Conservation (phyloP, 2,888 invertebrate species). For the Gibbula magus region DNA sequence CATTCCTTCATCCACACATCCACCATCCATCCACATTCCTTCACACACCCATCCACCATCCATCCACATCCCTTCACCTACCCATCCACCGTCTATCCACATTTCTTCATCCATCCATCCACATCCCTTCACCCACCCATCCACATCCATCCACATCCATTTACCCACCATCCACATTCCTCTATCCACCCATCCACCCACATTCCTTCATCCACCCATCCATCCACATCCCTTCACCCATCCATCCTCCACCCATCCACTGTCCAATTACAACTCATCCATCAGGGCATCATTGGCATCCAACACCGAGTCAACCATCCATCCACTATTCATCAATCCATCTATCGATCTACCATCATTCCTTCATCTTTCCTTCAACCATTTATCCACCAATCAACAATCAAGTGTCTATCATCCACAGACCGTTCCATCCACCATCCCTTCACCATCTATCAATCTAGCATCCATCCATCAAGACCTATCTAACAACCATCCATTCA, state of each 20-base stretch:
- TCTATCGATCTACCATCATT: too few species aligned
- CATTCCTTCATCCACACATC: not conserved
- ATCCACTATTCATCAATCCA: too few species aligned
- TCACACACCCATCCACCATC: not conserved
- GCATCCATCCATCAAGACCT: not conserved
- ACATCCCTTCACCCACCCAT: not conserved
- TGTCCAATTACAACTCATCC: too few species aligned
- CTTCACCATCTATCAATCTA: not conserved
- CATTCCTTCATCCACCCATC: conserved; percentile 5
- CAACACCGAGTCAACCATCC: not conserved
- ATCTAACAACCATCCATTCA: not conserved
- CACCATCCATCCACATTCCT: not conserved
- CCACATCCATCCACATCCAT: not conserved
- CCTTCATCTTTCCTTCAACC: too few species aligned
- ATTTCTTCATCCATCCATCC: not conserved
- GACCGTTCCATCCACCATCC: too few species aligned
- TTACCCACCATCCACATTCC: not conserved
- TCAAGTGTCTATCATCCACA: too few species aligned
- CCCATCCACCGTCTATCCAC: conserved; percentile 2
- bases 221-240: too few species aligned
- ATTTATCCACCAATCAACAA: too few species aligned
- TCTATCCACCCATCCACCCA: conserved; percentile 22
- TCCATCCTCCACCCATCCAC: too few species aligned
- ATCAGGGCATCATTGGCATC: too few species aligned
- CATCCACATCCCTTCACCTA: not conserved